Evolutionary conservation across 2,797 vertebrate species (phyloP).

Genomic region (Sibirionetta formosa): DNA sequence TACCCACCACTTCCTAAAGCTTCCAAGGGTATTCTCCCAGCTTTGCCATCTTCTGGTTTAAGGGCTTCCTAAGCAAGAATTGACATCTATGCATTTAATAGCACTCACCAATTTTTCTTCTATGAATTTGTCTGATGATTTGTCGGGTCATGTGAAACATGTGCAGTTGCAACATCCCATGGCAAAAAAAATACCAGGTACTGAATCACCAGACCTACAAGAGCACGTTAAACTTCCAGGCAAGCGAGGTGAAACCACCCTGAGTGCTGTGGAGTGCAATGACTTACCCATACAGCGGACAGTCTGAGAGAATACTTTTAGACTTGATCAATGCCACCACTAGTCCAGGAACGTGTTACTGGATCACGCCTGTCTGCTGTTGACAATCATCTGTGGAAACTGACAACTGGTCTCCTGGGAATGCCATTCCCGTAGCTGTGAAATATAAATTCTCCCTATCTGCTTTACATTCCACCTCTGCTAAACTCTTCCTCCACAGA

Average conservation of each 20-base stretch:
- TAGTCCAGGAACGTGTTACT: background rate
- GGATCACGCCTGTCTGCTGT: background rate
- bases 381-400: background rate
- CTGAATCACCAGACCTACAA: background rate
- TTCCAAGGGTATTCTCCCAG: background rate
- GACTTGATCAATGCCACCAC: background rate
- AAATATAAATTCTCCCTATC: constrained; percentile 10
- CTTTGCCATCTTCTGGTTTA: background rate
- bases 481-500: constrained; percentile 22
- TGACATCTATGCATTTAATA: background rate
- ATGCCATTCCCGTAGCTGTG: background rate
- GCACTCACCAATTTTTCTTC: background rate
- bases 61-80: background rate
- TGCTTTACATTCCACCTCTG: constrained; percentile 36
- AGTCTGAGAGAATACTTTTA: background rate
- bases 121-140: background rate
- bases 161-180: background rate
- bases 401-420: background rate
- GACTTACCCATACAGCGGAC: background rate
- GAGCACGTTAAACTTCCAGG: background rate
- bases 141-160: background rate
- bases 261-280: background rate
- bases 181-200: background rate
- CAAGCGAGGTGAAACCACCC: background rate
- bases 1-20: fast-evolving